Conservation (phyloP, 1,140 invertebrate genomes). For the Bombus soroeensis region DNA sequence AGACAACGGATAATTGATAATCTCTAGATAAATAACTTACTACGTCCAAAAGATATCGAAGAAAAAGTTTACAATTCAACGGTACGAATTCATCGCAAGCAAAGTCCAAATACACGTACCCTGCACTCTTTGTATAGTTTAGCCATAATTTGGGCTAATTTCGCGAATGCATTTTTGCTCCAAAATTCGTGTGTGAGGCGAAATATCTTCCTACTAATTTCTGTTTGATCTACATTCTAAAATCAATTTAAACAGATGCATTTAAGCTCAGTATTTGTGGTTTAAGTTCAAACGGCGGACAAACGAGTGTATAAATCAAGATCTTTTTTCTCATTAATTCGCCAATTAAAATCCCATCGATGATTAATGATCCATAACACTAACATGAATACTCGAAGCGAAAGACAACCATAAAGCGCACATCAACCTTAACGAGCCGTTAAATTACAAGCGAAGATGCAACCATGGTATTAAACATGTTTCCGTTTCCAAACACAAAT, state of each 20-base stretch:
- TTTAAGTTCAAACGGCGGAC: background rate
- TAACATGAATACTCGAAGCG: background rate
- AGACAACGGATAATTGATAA: background rate
- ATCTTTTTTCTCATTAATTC: background rate
- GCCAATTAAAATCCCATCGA: background rate
- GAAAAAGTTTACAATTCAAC: constrained; percentile 49
- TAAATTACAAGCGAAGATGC: background rate
- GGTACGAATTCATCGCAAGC: constrained; percentile 18
- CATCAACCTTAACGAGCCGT: background rate
- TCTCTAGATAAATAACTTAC: background rate
- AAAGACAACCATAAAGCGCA: background rate
- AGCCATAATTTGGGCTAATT: background rate
- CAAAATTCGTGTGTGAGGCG: background rate
- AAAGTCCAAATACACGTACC: background rate
- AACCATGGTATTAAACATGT: background rate
- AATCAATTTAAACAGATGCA: background rate
- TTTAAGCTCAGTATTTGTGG: background rate
- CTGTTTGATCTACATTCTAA: background rate
- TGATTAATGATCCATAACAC: background rate
- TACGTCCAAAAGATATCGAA: background rate
- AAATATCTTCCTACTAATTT: background rate
- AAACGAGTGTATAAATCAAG: background rate
- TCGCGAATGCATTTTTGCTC: too few species aligned
- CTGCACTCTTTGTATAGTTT: background rate
- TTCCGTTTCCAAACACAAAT: background rate